Evolutionary conservation across 2,113 vertebrate genomes (phyloP).

Genomic region (Numida meleagris): DNA sequence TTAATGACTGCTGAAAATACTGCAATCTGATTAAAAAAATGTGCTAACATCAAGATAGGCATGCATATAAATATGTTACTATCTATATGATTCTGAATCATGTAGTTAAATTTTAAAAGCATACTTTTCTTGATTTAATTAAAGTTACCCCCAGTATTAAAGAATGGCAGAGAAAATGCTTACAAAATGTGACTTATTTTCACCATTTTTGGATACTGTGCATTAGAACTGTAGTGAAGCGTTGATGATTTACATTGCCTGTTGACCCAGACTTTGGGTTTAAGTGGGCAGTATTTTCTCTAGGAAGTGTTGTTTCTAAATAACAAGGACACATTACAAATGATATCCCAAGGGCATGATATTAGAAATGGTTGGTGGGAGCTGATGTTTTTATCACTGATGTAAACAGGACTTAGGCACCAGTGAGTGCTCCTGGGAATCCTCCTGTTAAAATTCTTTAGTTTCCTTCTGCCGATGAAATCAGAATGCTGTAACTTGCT

Average conservation of each 20-base stretch:
- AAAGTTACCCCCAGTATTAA: background rate
- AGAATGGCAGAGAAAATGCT: background rate
- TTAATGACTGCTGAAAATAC: constrained; percentile 24
- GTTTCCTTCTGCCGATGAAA: background rate
- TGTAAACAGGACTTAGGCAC: constrained; percentile 54
- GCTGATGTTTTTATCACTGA: constrained; percentile 35
- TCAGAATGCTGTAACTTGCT: background rate
- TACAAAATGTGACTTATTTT: background rate
- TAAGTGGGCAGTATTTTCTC: constrained; percentile 55
- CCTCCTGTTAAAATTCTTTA: background rate
- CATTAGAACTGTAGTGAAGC: background rate
- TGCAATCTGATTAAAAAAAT: background rate
- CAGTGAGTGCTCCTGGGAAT: constrained; percentile 26
- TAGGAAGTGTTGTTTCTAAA: constrained; percentile 48
- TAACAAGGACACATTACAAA: constrained; percentile 54
- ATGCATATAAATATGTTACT: background rate
- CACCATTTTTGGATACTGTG: background rate
- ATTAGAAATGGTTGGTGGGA: constrained; percentile 36
- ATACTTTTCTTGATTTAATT: background rate
- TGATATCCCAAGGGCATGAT: constrained; percentile 56
- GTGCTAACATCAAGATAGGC: background rate
- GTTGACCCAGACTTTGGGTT: constrained; percentile 53
- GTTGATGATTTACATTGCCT: constrained; percentile 32
- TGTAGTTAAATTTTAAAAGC: background rate
- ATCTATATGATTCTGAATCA: background rate